Percentiles rank a stretch among this genome's conserved stretches.
phyloP scores from a whole-genome alignment of 1,140 invertebrate genomes.

The Solenopsis fugax region DNA sequence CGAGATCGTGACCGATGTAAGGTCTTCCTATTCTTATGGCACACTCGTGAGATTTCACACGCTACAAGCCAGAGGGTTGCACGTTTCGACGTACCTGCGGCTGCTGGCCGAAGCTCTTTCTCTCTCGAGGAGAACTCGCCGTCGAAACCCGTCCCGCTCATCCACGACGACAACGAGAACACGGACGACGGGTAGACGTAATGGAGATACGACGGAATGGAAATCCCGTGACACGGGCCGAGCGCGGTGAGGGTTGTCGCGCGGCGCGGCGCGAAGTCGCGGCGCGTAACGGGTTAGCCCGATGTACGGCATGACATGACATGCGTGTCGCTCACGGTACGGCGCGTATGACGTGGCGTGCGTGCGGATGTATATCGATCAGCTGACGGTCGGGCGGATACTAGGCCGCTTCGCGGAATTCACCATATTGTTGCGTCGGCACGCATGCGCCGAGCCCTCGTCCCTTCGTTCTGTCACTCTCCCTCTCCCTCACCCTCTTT shows the following conservation, averaged over 20 bases:
- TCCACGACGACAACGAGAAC: background rate
- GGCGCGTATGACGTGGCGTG: constrained; percentile 76
- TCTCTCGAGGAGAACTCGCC: constrained; percentile 4
- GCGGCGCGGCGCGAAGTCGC: constrained; percentile 52
- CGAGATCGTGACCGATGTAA: background rate
- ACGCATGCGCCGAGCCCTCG: constrained; percentile 80
- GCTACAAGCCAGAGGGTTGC: too few relatives aligned
- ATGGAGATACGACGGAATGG: background rate
- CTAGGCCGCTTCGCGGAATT: constrained; percentile 83
- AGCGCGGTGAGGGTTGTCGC: constrained; percentile 12
- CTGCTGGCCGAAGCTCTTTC: background rate
- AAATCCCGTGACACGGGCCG: constrained; percentile 17
- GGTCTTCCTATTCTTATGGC: too few relatives aligned
- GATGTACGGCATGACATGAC: constrained; percentile 77
- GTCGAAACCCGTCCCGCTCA: background rate
- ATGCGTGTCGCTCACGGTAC: constrained; percentile 75
- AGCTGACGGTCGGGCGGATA: constrained; percentile 85
- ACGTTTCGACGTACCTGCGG: constrained; percentile 32
- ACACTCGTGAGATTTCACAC: background rate
- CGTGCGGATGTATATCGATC: constrained; percentile 82
- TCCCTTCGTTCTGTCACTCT: constrained; percentile 44
- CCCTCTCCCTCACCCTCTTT: constrained; percentile 44
- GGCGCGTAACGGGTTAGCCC: constrained; percentile 68
- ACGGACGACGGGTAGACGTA: background rate
- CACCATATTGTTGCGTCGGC: constrained; percentile 80